These are phyloP conservation scores for Apodemia duryi DNA, from an alignment of 2,888 invertebrate genomes.

Conservation along the genomic window DNA sequence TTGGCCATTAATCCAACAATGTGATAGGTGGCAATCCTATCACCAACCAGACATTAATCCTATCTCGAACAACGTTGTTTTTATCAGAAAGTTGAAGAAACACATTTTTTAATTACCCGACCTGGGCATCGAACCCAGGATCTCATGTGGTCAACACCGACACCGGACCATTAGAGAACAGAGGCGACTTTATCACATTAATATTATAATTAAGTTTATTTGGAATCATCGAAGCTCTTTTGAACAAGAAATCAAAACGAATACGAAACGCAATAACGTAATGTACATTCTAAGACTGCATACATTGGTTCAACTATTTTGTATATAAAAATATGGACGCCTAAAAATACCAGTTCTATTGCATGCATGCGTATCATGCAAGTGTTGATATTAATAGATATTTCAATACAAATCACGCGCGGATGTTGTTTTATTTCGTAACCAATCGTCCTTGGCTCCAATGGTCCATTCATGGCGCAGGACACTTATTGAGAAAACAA, in stretches of 20 bases:
- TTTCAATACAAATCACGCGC: slow-evolving; percentile 38
- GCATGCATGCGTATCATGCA: slow-evolving; percentile 13
- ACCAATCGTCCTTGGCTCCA: slow-evolving; percentile 56
- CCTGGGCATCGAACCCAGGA: too few relatives aligned
- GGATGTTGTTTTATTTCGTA: slow-evolving; percentile 54
- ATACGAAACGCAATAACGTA: background rate
- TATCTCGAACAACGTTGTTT: too few relatives aligned
- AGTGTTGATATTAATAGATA: slow-evolving; percentile 21
- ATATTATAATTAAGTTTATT: background rate
- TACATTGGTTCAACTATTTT: background rate
- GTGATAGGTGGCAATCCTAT: too few relatives aligned
- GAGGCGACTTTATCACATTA: too few relatives aligned
- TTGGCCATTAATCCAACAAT: too few relatives aligned
- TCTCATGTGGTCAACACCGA: too few relatives aligned
- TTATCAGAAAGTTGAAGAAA: too few relatives aligned
- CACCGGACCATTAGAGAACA: too few relatives aligned
- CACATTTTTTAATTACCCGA: too few relatives aligned
- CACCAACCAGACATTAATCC: too few relatives aligned
- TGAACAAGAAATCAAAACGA: background rate
- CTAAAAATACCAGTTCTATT: background rate
- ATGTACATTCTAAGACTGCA: background rate
- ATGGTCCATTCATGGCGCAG: slow-evolving; percentile 45
- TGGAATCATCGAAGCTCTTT: background rate
- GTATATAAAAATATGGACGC: background rate
- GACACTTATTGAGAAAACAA: slow-evolving; percentile 50